Evolutionary conservation across 2,888 invertebrate genomes (phyloP), one percentile per base, ranked within the genome.

Genomic region (Hesperia comma): DNA sequence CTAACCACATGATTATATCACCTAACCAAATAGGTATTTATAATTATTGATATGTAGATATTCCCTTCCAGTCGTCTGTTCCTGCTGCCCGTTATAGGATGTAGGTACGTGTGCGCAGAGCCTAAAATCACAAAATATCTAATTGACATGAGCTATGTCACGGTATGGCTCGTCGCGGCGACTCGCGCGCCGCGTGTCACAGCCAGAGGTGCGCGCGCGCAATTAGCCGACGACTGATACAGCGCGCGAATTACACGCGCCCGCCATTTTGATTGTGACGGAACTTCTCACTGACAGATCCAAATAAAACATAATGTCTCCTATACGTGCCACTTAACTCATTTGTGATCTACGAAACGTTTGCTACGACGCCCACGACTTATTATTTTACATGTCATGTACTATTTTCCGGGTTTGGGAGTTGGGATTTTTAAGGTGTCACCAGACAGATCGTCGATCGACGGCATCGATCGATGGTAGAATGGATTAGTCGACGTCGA

Each of bases 171-270:
- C 10, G 53, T 51, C 37, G 21, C 10, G 37, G 40, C 46, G 49
- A 41, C 10, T 19, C 77, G 77, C 77, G 80, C 79, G 76, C 68
- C 26, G 76, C 68, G 73, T 79, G 83, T 81, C 82, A 76, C 68
- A n/a, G n/a, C n/a, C n/a, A n/a, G n/a, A 74, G 73, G 72, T 74
- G 73, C 75, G 75, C 73, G 70, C 32, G 72, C 71, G 75, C 75
- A 75, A 75, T 75, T 74, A 74, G 62, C 74, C 72, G 80, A 72
- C 74, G 75, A 78, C 77, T 78, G 80, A 82, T 79, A 77, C 81
- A 80, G 79, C 71, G 68, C 67, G 69, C 70, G 70, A 72, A 70
- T 74, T 70, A 69, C 70, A 58, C 64, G 66, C 70, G 68, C 61
- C 69, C 68, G 73, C 74, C 75, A 75, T 78, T 69, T 78, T 76